Percentiles rank a stretch among this genome's conserved stretches.
Conservation (phyloP, 1,140 invertebrate species). For the Cydia amplana region DNA sequence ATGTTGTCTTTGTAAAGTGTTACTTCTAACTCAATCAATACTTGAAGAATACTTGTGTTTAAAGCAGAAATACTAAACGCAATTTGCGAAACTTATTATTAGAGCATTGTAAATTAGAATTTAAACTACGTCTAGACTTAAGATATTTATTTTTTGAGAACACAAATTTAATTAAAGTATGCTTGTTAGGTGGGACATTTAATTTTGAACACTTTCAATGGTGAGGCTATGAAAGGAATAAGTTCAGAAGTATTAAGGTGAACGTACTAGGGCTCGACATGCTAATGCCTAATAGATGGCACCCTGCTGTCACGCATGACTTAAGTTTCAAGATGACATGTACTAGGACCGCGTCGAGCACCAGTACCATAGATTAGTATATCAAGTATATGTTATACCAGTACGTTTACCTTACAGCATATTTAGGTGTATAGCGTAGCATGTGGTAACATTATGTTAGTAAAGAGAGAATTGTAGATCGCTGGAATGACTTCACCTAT, state of each 20-base stretch:
- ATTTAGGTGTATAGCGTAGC: background rate
- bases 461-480: background rate
- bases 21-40: background rate
- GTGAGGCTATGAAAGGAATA: background rate
- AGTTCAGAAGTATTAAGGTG: too few relatives aligned
- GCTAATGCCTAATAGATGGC: too few relatives aligned
- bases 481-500: slow-evolving; percentile 11
- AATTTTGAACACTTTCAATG: slow-evolving; percentile 25
- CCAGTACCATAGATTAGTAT: too few relatives aligned
- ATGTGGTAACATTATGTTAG: slow-evolving; percentile 10
- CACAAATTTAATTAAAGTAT: slow-evolving; percentile 32
- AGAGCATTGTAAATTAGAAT: slow-evolving; percentile 27
- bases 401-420: too few relatives aligned
- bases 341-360: too few relatives aligned
- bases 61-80: slow-evolving; percentile 14
- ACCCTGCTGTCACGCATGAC: too few relatives aligned
- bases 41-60: slow-evolving; percentile 20
- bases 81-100: slow-evolving; percentile 24
- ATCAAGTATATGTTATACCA: too few relatives aligned
- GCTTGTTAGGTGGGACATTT: slow-evolving; percentile 28
- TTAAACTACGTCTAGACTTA: slow-evolving; percentile 18
- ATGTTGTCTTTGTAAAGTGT: slow-evolving; percentile 18
- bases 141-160: background rate
- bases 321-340: too few relatives aligned
- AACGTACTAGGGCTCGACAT: too few relatives aligned